Conservation (phyloP, 1,140 invertebrate species). For the Geopemphigus sp. region DNA sequence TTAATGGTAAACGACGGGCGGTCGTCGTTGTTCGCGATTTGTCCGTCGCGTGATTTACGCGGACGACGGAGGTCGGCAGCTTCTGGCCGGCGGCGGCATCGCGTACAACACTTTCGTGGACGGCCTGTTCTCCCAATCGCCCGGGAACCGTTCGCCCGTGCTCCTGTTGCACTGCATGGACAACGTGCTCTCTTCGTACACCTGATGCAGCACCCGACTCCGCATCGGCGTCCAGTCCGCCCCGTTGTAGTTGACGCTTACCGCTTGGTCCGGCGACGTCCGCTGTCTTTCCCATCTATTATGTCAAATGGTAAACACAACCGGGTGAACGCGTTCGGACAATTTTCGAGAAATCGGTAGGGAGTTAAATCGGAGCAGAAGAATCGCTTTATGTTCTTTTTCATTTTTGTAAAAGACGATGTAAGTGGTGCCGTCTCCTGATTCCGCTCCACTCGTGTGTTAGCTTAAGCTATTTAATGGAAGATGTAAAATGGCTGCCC, state of each 20-base stretch:
- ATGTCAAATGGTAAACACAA: no score
- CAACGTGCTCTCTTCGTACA: constrained; percentile 82
- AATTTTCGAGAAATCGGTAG: no score
- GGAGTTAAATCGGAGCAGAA: no score
- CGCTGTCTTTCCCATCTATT: constrained; percentile 70
- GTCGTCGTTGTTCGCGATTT: no score
- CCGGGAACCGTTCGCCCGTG: constrained; percentile 79
- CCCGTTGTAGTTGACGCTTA: constrained; percentile 74
- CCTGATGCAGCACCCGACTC: constrained; percentile 67
- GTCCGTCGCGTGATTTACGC: neutral
- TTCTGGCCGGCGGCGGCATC: constrained; percentile 58
- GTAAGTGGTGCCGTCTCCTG: no score
- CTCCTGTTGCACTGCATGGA: constrained; percentile 96
- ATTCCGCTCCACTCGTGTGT: no score
- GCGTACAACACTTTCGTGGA: constrained; percentile 60
- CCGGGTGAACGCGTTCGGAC: no score
- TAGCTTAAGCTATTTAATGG: no score
- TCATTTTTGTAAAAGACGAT: no score
- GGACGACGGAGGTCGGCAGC: constrained; percentile 52
- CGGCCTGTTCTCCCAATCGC: constrained; percentile 66
- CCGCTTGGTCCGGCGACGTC: constrained; percentile 59
- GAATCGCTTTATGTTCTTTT: no score
- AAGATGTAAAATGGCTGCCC: no score
- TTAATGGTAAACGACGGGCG: no score
- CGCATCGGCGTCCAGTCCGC: constrained; percentile 82